Evolutionary conservation across 2,797 vertebrate species (phyloP).

Genomic region (Loriculus beryllinus): DNA sequence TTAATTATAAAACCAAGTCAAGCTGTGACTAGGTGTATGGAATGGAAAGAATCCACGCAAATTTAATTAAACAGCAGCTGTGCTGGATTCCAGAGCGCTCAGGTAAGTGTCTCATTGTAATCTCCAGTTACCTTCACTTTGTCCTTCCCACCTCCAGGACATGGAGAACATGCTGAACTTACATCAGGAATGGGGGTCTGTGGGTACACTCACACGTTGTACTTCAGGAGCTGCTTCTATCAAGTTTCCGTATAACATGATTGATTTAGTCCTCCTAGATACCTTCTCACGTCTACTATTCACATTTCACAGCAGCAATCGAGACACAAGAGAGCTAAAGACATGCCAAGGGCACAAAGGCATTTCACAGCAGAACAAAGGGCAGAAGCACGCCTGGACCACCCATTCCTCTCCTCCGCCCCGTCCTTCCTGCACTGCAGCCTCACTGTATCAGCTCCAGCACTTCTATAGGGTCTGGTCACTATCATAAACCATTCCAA

Average conservation of each 20-base stretch:
- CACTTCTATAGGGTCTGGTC: neutral
- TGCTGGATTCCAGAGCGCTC: neutral
- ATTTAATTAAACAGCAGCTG: neutral
- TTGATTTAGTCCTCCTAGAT: neutral
- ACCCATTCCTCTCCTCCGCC: neutral
- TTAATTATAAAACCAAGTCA: neutral
- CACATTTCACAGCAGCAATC: accelerated
- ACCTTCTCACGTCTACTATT: neutral
- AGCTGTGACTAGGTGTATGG: neutral
- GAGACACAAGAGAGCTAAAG: neutral
- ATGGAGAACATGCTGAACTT: neutral
- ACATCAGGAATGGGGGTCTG: accelerated
- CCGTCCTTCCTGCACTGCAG: accelerated
- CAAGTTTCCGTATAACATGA: accelerated
- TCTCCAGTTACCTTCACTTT: neutral
- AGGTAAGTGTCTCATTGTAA: neutral
- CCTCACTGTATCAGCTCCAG: accelerated
- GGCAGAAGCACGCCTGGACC: neutral
- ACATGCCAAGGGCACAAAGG: neutral
- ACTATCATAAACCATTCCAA: neutral
- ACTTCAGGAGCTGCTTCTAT: neutral
- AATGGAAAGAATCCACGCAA: neutral
- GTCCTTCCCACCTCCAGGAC: neutral
- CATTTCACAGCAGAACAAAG: neutral
- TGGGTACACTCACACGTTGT: accelerated